Evolutionary conservation across 1,140 invertebrate genomes (phyloP).

Genomic region (Hycleus phaleratus): DNA sequence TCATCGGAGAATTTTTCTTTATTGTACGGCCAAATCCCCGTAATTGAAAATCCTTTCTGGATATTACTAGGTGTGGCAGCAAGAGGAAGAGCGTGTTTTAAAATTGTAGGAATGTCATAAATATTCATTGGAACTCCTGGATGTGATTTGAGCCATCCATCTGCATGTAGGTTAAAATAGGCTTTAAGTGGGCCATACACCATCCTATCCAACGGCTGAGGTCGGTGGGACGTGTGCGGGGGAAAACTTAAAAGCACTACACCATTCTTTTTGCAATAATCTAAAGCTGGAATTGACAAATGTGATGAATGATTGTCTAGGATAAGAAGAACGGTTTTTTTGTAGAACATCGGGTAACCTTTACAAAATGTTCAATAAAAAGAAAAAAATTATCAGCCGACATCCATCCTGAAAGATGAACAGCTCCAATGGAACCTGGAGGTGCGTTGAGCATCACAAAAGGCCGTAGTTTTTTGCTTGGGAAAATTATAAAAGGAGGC

Average conservation of each 20-base stretch:
- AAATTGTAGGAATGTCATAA: not conserved
- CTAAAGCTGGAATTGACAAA: slow-evolving; percentile 28
- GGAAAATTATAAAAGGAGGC: slow-evolving; percentile 41
- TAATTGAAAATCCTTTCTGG: no score
- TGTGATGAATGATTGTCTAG: slow-evolving; percentile 42
- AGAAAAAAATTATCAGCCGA: slow-evolving; percentile 34
- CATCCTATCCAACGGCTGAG: slow-evolving; percentile 16
- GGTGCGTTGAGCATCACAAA: no score
- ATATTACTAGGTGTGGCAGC: no score
- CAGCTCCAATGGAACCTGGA: slow-evolving; percentile 24
- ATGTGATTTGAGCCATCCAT: slow-evolving; percentile 3
- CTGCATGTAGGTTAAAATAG: not conserved
- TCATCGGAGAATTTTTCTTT: no score
- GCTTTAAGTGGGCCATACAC: slow-evolving; percentile 17
- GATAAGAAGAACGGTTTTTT: not conserved
- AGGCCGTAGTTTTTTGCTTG: no score
- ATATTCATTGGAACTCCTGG: not conserved
- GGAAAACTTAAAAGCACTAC: slow-evolving; percentile 30
- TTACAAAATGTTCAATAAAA: slow-evolving; percentile 35
- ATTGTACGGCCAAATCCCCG: no score
- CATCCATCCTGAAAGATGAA: slow-evolving; percentile 41
- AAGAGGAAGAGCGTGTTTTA: no score
- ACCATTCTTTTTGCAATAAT: slow-evolving; percentile 34
- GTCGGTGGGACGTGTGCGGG: slow-evolving; percentile 10
- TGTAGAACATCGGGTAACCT: slow-evolving; percentile 38